Evolutionary conservation across 2,113 vertebrate genomes (phyloP).

Genomic region (Paratilapia polleni): DNA sequence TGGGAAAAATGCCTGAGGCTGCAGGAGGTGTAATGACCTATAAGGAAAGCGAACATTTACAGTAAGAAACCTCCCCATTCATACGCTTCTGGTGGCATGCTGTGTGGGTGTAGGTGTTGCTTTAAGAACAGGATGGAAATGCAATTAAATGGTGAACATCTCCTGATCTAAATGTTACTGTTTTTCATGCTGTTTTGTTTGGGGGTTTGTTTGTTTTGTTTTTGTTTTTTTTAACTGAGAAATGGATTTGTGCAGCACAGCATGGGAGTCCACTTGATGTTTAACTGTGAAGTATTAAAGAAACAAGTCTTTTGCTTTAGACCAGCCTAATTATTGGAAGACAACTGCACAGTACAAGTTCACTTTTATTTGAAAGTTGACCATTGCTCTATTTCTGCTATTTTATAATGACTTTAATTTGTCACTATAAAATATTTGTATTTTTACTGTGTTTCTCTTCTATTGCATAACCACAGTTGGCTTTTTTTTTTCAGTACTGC

Average conservation of each 20-base stretch:
- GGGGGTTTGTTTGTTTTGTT: no score
- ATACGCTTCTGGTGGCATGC: constrained; percentile 27
- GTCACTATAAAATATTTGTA: background rate
- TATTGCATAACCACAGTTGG: background rate
- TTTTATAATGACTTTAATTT: no score
- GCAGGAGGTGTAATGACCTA: constrained; percentile 11
- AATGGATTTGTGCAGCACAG: constrained; percentile 23
- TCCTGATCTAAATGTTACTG: background rate
- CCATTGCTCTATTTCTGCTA: no score
- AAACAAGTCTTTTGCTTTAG: background rate
- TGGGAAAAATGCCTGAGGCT: constrained; percentile 9
- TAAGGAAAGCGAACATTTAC: constrained; percentile 26
- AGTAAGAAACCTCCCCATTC: constrained; percentile 8
- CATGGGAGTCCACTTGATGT: constrained; percentile 8
- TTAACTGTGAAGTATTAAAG: background rate
- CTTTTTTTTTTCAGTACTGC: no score
- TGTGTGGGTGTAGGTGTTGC: constrained; percentile 49
- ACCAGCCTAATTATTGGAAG: background rate
- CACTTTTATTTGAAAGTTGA: no score
- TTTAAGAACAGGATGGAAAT: constrained; percentile 33
- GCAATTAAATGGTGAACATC: constrained; percentile 19
- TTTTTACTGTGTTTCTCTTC: background rate
- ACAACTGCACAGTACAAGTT: background rate
- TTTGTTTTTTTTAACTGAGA: background rate
- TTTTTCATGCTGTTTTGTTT: background rate